A percentile compares a stretch with the other conserved stretches of the same genome.
These are phyloP conservation scores for Sebastes matsubarae DNA, from an alignment of 2,797 vertebrate species.

Conservation along the genomic window DNA sequence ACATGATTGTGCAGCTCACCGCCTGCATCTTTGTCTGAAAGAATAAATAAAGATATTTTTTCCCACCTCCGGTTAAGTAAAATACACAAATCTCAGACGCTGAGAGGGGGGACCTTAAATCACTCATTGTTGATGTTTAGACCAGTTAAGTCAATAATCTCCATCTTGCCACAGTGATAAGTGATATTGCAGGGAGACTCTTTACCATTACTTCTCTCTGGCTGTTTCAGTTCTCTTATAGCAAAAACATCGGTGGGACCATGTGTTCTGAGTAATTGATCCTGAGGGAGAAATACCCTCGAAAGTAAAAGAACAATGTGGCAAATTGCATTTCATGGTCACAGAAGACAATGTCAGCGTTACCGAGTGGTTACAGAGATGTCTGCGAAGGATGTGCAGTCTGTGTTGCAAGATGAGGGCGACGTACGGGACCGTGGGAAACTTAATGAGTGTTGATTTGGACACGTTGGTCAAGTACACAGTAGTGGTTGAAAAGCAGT, in stretches of 20 bases:
- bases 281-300: constrained; percentile 24
- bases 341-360: constrained; percentile 21
- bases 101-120: constrained; percentile 45
- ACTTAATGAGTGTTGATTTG: constrained; percentile 18
- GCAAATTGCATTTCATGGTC: constrained; percentile 28
- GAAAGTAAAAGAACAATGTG: constrained; percentile 56
- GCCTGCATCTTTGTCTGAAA: constrained; percentile 36
- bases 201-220: constrained; percentile 50
- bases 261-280: constrained; percentile 43
- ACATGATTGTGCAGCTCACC: not conserved
- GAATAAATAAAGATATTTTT: constrained; percentile 53
- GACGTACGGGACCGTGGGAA: constrained; percentile 23
- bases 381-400: constrained; percentile 6
- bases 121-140: constrained; percentile 73
- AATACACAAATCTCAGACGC: constrained; percentile 63
- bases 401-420: constrained; percentile 14
- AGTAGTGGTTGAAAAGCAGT: constrained; percentile 37
- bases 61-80: constrained; percentile 45
- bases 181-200: constrained; percentile 62
- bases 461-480: constrained; percentile 34
- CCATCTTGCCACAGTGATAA: constrained; percentile 68
- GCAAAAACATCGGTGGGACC: constrained; percentile 52
- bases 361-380: constrained; percentile 2
- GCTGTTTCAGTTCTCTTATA: constrained; percentile 46
- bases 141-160: constrained; percentile 79